Evolutionary conservation across 2,888 invertebrate genomes (phyloP).

Genomic region (Drosophila mulleri): DNA sequence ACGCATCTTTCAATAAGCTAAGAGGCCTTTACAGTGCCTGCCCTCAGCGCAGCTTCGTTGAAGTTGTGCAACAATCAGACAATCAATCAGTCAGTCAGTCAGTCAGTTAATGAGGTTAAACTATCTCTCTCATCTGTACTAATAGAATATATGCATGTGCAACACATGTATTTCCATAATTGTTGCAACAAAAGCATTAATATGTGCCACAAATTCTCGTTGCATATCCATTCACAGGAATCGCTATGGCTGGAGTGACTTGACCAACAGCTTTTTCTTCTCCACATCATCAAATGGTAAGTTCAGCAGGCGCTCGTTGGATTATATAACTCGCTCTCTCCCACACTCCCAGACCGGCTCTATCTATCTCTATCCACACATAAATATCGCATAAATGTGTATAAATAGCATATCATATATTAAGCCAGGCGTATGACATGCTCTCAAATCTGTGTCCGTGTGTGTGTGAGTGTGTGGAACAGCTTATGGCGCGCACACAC

Average conservation of each 20-base stretch:
- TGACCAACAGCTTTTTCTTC: constrained; percentile 88
- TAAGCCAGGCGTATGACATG: constrained; percentile 26
- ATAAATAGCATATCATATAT: constrained; percentile 36
- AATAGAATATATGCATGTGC: not conserved
- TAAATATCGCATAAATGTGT: constrained; percentile 31
- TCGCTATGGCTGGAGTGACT: constrained; percentile 89
- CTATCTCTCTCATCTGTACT: too few relatives aligned
- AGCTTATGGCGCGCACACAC: constrained; percentile 21
- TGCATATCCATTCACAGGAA: constrained; percentile 83
- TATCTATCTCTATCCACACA: constrained; percentile 4
- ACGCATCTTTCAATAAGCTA: not conserved
- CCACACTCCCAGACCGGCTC: not conserved
- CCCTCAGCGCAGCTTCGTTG: not conserved
- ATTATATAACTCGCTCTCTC: not conserved
- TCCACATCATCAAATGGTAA: constrained; percentile 88
- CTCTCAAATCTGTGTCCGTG: not conserved
- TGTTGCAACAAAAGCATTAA: constrained; percentile 41
- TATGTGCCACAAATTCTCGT: constrained; percentile 4
- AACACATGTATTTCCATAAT: not conserved
- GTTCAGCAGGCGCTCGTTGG: constrained; percentile 57
- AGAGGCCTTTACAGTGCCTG: not conserved
- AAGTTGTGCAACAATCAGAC: not conserved
- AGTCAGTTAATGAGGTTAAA: not conserved
- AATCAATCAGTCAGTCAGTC: not conserved
- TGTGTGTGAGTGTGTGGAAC: constrained; percentile 20